These are phyloP conservation scores for Lethrus apterus DNA, from an alignment of 1,140 invertebrate genomes.

Conservation along the genomic window DNA sequence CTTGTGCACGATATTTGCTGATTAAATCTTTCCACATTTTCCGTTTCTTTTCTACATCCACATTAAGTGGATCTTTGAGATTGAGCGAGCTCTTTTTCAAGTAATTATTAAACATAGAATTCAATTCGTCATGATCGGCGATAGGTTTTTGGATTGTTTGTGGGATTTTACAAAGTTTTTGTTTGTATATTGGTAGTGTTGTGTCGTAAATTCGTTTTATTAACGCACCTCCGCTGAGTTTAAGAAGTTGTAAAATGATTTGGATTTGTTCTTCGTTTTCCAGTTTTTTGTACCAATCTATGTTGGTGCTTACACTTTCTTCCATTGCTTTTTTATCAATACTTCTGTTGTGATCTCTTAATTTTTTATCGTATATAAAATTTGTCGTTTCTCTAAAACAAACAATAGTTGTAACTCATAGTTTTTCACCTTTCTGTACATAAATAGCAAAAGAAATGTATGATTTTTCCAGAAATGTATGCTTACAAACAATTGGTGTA, in stretches of 20 bases:
- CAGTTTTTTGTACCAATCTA: not conserved
- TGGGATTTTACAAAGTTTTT: not conserved
- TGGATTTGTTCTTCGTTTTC: not conserved
- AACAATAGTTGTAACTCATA: too few species aligned
- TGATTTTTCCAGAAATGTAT: too few species aligned
- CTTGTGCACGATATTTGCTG: not conserved
- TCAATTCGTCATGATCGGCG: not conserved
- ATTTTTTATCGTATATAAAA: slow-evolving; percentile 20
- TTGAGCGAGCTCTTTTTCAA: not conserved
- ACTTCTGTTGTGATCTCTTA: slow-evolving; percentile 18
- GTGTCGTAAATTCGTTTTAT: not conserved
- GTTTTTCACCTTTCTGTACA: too few species aligned
- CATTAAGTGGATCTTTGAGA: not conserved
- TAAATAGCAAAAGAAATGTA: too few species aligned
- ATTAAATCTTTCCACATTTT: not conserved
- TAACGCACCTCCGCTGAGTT: not conserved
- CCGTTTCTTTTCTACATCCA: not conserved
- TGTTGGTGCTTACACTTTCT: not conserved
- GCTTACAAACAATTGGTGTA: too few species aligned
- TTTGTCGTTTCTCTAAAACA: slow-evolving; percentile 16
- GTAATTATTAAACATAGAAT: not conserved
- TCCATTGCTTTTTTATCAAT: slow-evolving; percentile 3
- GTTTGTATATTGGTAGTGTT: not conserved
- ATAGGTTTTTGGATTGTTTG: not conserved
- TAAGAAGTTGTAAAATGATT: not conserved